phyloP scores from a whole-genome alignment of 2,113 vertebrate genomes.

The Prinia subflava region DNA sequence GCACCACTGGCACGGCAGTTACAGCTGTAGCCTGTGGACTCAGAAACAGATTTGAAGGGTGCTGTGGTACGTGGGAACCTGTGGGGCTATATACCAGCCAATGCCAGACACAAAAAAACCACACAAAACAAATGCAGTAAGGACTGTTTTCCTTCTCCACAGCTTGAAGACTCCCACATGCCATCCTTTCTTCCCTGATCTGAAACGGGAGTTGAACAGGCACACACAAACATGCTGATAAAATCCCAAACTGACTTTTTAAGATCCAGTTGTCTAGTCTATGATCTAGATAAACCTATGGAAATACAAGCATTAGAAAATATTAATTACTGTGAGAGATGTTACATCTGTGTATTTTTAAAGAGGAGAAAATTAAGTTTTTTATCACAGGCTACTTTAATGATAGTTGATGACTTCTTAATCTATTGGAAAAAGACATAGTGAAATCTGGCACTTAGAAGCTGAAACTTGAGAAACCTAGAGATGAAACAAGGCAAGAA shows the following conservation, averaged over 20 bases:
- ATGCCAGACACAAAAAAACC: not conserved
- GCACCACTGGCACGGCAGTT: not conserved
- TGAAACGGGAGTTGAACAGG: not conserved
- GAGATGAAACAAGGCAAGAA: not conserved
- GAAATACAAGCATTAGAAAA: not conserved
- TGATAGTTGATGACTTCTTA: not conserved
- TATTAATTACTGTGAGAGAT: not conserved
- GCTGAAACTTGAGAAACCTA: not conserved
- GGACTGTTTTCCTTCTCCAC: not conserved
- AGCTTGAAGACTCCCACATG: not conserved
- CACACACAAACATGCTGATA: not conserved
- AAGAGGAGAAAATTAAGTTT: not conserved
- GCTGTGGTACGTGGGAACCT: not conserved
- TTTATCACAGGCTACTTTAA: not conserved
- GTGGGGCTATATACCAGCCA: not conserved
- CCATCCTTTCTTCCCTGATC: not conserved
- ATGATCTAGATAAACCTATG: not conserved
- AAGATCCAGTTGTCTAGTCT: not conserved
- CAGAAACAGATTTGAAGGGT: not conserved
- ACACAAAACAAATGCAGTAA: not conserved
- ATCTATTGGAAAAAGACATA: not conserved
- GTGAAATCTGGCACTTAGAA: not conserved
- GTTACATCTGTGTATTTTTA: not conserved
- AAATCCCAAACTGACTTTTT: not conserved
- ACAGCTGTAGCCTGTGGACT: not conserved